Evolutionary conservation across 30 jellyfish, hydroid and myxozoan genomes (phyloP), one percentile per base, ranked within the genome.

Genomic region (Catostylus mosaicus): DNA sequence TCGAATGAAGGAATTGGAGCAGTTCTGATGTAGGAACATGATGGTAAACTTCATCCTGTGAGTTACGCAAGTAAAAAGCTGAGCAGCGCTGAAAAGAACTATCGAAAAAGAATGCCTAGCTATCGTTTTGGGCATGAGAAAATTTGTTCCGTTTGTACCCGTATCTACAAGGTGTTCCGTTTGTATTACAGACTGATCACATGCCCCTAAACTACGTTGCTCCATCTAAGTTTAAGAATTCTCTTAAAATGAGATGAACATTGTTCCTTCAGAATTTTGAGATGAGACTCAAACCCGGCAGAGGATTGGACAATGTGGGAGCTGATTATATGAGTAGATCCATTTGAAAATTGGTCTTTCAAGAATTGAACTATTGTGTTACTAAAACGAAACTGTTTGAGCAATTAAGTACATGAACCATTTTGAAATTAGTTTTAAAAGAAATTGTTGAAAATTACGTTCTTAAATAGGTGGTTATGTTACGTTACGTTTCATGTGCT

Each of bases 61-160:
- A 22, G 73, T 47, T 78, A 78, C 30, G 89, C 89, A n/a, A 78
- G 89, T 30, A 36, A 29, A 14, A 61, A 78, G 72, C 62, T 78
- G 48, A 22, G 27, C 10, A 24, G 19, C 5, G 40, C 16, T 12
- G 88, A 77, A 51, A 57, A n/a, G 50, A 47, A 47, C 70, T 33
- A 36, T 61, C 31, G 82, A 78, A 51, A 33, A 47, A 37, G 89
- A 78, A 24, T 64, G 82, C 43, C 72, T 78, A 22, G 89, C 89
- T 27, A 32, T 78, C 11, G 72, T 78, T 35, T 78, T 83, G 89
- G 83, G 40, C 2, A 14, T 61, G 40, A 61, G 43, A 54, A 54
- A 54, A n/a, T n/a, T n/a, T n/a, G n/a, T n/a, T n/a, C n/a, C n/a
- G n/a, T n/a, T 54, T 54, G 7, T 5, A 3, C 7, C n/a, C 26